Evolutionary conservation across 1,140 invertebrate genomes (phyloP), one percentile per base, ranked within the genome.

Genomic region (Leptestheria dahalacensis): DNA sequence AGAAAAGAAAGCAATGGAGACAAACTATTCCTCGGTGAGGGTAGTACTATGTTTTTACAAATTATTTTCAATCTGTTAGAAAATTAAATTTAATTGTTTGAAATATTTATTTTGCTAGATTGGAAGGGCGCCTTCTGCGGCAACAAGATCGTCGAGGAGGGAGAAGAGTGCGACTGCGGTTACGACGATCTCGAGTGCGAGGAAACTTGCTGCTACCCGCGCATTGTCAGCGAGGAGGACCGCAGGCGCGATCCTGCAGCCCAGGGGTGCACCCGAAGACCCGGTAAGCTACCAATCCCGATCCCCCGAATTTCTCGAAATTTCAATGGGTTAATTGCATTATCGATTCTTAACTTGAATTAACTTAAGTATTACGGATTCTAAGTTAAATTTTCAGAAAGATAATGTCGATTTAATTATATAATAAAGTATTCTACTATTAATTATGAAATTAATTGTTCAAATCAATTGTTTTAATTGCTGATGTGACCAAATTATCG

Each of bases 161-260:
- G 89, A 11, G 96, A 99, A 73, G 88, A 99, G 73, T 99, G 96
- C 69, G 96, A 99, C 73, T 99, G 96, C 71, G 96, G 96, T 23
- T 99, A 95, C 70, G 88, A 94, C 68, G 82, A 88, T 59, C 79
- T 82, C 20, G 95, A 99, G 69, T 98, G 95, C 73, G 80, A 80
- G 60, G 91, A 97, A 66, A 81, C 79, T 33, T 99, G 96, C 71
- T 99, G 96, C 73, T 92, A 94, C 72, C 93, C 94, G 3, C 75
- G 88, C 20, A 74, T 85, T 66, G 72, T 91, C 2, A 82, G 79
- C 65, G 79, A 82, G 23, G 71, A 77, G 59, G 86, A 90, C 64
- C 76, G 74, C 48, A 78, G 79, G 23, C 72, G 76, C 28, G 90
- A 92, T 68, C 75, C 74, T 15, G 77, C 79, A 0, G 87, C 88